A percentile compares a stretch with the other conserved stretches of the same genome.
These are phyloP conservation scores for Rambutsinella grinnellia DNA, from an alignment of 2,888 invertebrate genomes.

Conservation along the genomic window DNA sequence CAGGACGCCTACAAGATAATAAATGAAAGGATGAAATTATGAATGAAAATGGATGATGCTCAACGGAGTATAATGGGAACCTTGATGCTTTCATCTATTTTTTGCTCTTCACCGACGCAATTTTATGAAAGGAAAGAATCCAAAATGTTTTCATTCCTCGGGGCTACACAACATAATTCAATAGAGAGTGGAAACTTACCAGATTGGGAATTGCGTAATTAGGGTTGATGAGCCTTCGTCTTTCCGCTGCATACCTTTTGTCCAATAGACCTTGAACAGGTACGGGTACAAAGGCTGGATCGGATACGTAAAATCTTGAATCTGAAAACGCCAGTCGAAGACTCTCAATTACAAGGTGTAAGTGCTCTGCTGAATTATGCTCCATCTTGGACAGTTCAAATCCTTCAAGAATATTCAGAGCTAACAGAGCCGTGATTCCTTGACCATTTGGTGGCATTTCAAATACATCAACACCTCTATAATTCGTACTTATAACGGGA, in stretches of 20 bases:
- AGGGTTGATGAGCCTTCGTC: constrained; percentile 67
- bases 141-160: too few species aligned
- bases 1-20: too few species aligned
- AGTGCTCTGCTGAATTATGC: constrained; percentile 69
- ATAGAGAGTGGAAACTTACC: constrained; percentile 52
- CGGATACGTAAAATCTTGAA: constrained; percentile 68
- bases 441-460: constrained; percentile 70
- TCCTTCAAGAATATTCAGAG: constrained; percentile 69
- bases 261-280: constrained; percentile 68
- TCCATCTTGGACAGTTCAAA: constrained; percentile 68
- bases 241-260: constrained; percentile 68
- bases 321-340: constrained; percentile 69
- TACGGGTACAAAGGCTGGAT: constrained; percentile 67
- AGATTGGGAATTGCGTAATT: constrained; percentile 44
- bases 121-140: too few species aligned
- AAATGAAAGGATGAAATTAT: too few species aligned
- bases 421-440: constrained; percentile 69
- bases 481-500: constrained; percentile 53
- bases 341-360: constrained; percentile 69
- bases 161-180: background rate
- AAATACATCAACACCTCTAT: constrained; percentile 67
- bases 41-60: too few species aligned
- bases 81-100: too few species aligned
- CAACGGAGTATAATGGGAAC: too few species aligned
- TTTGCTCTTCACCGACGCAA: too few species aligned